A percentile compares a stretch with the other conserved stretches of the same genome.
Conservation (phyloP, 2,797 vertebrate species). For the Dryobates pubescens region DNA sequence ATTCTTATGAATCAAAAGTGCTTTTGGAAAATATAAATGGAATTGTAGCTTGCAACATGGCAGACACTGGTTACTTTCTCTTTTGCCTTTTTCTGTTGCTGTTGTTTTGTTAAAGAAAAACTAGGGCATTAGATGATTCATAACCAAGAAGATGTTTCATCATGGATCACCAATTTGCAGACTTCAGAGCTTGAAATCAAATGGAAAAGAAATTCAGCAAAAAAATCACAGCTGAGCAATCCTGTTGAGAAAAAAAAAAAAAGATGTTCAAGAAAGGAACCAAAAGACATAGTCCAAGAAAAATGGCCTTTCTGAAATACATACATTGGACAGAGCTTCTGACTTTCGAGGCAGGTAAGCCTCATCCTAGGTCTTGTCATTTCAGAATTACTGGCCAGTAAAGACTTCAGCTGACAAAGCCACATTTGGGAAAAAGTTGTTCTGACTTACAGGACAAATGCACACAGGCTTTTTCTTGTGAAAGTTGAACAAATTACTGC, state of each 20-base stretch:
- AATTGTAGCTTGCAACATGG: not conserved
- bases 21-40: not conserved
- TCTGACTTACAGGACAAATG: not conserved
- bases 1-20: not conserved
- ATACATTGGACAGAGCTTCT: not conserved
- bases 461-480: not conserved
- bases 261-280: not conserved
- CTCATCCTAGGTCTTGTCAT: not conserved
- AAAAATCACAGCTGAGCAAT: not conserved
- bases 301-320: not conserved
- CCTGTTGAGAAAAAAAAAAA: not conserved
- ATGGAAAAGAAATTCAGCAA: not conserved
- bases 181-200: not conserved
- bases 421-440: not conserved
- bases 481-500: conserved; percentile 6
- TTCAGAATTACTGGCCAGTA: not conserved
- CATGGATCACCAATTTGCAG: not conserved
- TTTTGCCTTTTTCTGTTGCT: too few relatives aligned
- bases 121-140: not conserved
- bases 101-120: not conserved
- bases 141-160: not conserved
- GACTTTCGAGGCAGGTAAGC: not conserved
- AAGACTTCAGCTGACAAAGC: not conserved
- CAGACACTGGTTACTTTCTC: not conserved
- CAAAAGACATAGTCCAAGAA: not conserved